Base-by-base conservation (phyloP, 2,888 invertebrate genomes). In the Blastobasis lacticolella region DNA sequence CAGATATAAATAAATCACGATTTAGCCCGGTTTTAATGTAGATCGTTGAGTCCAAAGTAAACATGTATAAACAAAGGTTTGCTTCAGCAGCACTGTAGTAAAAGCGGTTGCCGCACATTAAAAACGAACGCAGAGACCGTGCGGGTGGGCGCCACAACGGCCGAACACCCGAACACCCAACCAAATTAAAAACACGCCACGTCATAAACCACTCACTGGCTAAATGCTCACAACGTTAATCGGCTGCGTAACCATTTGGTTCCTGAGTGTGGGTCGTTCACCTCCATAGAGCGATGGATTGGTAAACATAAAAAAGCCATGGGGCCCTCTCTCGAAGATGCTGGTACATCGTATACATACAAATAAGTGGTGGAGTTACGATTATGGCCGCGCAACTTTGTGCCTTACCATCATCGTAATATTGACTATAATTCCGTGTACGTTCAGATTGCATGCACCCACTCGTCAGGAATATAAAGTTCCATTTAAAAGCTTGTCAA, bases 221-320 rank as follows among this genome's bases (percentile, higher is more conserved):
- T 57, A 66, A 64, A 59, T 23, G 23, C 23, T 23, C 23, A 23
- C 23, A 23, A 23, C 23, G 23, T 56, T 62, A 56, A 60, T 66
- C 54, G 67, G 61, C 58, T 56, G 68, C 58, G 60, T 76, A 67
- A 69, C 69, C 68, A 66, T 65, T 62, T 61, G 69, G 62, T 69
- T 72, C 65, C 53, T n/a, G 62, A 64, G 60, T 57, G 58, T 54
- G 60, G 78, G 69, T 77, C 77, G 62, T 79, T 79, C 73, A 79
- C 72, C 79, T 73, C 23, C 66, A 54, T 56, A 53, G 58, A 57
- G 54, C 57, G 60, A 64, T 61, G 56, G 66, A 62, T 54, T 63
- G 61, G 64, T 67, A 61, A 65, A 65, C 61, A 62, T 58, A 54
- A 56, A 61, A 63, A 64, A 59, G 54, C 51, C 49, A 49, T 50